These are phyloP conservation scores for Sebastes diploproa DNA, from an alignment of 2,797 vertebrate genomes.

Conservation along the genomic window DNA sequence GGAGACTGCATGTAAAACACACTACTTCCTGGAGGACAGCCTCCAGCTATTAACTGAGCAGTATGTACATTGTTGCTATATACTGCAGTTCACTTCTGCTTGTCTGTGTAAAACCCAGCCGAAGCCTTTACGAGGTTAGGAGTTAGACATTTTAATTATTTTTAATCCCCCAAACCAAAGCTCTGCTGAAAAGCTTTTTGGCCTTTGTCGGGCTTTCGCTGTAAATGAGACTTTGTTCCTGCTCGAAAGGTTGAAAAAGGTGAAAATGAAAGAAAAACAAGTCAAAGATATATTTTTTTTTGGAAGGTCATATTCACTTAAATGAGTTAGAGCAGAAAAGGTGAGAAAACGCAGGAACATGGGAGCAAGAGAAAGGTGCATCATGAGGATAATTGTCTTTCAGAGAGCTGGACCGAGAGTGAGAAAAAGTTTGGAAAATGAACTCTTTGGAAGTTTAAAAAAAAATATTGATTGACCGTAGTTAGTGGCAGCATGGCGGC, in stretches of 20 bases:
- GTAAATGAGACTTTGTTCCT: constrained; percentile 16
- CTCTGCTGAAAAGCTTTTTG: constrained; percentile 1
- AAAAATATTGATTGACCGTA: constrained; percentile 26
- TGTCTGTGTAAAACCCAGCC: background rate
- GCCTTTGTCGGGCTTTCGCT: background rate
- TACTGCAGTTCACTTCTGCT: background rate
- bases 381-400: background rate
- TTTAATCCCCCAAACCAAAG: constrained; percentile 34
- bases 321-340: background rate
- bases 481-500: constrained; percentile 38
- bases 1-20: constrained; percentile 34
- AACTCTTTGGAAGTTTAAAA: constrained; percentile 19
- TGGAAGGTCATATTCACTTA: background rate
- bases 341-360: background rate
- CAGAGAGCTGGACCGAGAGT: background rate
- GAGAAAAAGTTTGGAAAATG: background rate
- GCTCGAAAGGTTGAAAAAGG: constrained; percentile 23
- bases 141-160: constrained; percentile 31
- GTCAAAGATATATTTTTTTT: background rate
- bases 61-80: background rate
- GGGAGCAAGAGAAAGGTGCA: background rate
- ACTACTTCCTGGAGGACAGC: constrained; percentile 23
- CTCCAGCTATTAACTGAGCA: constrained; percentile 17
- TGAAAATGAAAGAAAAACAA: background rate
- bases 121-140: background rate